Conservation (phyloP, 2,888 invertebrate genomes). For the Tinea pellionella region DNA sequence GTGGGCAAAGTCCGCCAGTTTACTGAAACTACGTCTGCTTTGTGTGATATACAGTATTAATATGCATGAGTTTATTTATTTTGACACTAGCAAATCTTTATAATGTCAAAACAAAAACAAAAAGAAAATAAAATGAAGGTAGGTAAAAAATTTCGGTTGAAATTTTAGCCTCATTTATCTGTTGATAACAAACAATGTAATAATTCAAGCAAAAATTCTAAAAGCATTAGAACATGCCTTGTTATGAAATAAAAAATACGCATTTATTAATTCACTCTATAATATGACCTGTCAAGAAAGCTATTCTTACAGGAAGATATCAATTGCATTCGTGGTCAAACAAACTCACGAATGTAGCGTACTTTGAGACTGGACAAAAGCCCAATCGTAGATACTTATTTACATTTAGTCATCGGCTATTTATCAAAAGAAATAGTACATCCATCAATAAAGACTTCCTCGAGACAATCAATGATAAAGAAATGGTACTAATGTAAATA, state of each 20-base stretch:
- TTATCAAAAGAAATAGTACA: slow-evolving; percentile 41
- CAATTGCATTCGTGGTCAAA: slow-evolving; percentile 30
- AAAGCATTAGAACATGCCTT: not conserved
- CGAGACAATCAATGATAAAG: slow-evolving; percentile 62
- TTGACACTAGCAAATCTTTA: too few relatives aligned
- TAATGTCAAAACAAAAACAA: too few relatives aligned
- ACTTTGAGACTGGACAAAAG: slow-evolving; percentile 31
- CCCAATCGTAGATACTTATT: slow-evolving; percentile 55
- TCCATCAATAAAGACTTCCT: slow-evolving; percentile 37
- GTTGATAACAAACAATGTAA: too few relatives aligned
- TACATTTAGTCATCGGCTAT: slow-evolving; percentile 55
- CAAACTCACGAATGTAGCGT: slow-evolving; percentile 23
- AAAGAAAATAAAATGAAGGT: too few relatives aligned
- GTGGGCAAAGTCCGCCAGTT: too few relatives aligned
- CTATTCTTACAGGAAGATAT: slow-evolving; percentile 1
- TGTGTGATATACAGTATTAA: too few relatives aligned
- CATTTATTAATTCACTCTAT: slow-evolving; percentile 21
- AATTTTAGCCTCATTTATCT: too few relatives aligned
- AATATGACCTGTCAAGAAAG: slow-evolving; percentile 30
- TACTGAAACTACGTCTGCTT: too few relatives aligned
- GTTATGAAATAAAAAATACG: not conserved
- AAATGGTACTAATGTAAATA: slow-evolving; percentile 67
- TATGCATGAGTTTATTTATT: too few relatives aligned
- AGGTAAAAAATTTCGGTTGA: too few relatives aligned
- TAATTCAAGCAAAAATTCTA: not conserved